These are phyloP conservation scores for Microctenopoma stevenorrisi DNA, from an alignment of 2,797 vertebrate genomes.

Conservation along the genomic window DNA sequence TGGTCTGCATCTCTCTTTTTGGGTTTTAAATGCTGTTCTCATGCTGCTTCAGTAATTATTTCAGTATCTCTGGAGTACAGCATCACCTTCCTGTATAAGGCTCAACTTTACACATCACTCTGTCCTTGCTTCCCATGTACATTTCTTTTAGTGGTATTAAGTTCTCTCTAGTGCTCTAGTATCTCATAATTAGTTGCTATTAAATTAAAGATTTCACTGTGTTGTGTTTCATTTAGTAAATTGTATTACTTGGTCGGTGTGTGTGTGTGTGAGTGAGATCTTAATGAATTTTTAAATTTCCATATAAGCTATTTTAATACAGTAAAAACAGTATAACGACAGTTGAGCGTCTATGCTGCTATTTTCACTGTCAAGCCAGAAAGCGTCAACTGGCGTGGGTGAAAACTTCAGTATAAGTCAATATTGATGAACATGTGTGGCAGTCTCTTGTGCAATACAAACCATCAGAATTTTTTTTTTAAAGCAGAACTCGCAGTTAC, in stretches of 20 bases:
- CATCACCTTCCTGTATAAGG: not conserved
- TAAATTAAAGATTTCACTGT: not conserved
- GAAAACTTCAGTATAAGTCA: slow-evolving; percentile 32
- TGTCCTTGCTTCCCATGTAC: not conserved
- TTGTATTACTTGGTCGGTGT: not conserved
- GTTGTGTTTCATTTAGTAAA: not conserved
- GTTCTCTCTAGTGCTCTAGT: not conserved
- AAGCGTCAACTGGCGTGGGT: slow-evolving; percentile 26
- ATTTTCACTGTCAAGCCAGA: slow-evolving; percentile 27
- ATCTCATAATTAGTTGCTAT: not conserved
- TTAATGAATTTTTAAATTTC: not conserved
- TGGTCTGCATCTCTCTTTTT: not conserved
- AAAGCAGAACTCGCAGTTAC: slow-evolving; percentile 24
- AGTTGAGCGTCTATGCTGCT: not conserved
- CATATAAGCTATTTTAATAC: not conserved
- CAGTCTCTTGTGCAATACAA: slow-evolving; percentile 31
- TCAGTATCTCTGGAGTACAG: not conserved
- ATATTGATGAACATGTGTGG: slow-evolving; percentile 44
- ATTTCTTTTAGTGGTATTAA: not conserved
- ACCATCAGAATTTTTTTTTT: slow-evolving; percentile 26
- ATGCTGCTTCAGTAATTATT: not conserved
- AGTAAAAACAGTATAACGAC: not conserved
- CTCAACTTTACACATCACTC: not conserved
- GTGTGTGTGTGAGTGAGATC: not conserved
- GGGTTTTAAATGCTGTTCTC: not conserved